Conservation (phyloP, 1,140 invertebrate genomes). For the Drosophila repletoides region DNA sequence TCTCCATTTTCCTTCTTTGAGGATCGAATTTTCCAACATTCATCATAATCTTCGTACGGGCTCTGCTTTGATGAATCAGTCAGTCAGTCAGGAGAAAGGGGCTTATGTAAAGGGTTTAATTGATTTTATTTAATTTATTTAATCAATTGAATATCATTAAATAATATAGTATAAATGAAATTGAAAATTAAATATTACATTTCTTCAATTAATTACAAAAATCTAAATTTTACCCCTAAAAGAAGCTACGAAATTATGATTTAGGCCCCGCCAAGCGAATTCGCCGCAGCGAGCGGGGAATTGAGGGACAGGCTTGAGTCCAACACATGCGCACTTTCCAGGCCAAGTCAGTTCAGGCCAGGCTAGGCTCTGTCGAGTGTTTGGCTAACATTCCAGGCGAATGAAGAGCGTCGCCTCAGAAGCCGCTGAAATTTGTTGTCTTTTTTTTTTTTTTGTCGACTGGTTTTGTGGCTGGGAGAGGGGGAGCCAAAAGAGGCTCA, state of each 20-base stretch:
- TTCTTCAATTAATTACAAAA: too few species aligned
- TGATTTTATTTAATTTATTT: too few species aligned
- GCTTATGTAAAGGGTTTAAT: too few species aligned
- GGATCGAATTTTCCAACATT: too few species aligned
- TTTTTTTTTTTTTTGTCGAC: background rate
- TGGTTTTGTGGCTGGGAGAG: background rate
- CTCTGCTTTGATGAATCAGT: too few species aligned
- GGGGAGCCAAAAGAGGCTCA: background rate
- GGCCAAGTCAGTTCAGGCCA: too few species aligned
- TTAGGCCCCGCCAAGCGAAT: conserved; percentile 29
- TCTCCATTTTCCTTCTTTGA: too few species aligned
- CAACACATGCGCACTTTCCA: conserved; percentile 72
- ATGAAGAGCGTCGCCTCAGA: conserved; percentile 55
- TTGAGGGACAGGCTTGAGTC: conserved; percentile 39
- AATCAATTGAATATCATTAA: too few species aligned
- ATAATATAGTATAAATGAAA: background rate
- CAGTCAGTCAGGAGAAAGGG: too few species aligned
- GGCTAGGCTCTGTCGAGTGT: background rate
- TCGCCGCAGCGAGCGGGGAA: conserved; percentile 58
- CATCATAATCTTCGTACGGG: too few species aligned
- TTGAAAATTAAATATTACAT: background rate
- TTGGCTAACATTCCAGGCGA: conserved; percentile 25
- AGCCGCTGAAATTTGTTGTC: conserved; percentile 8
- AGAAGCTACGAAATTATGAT: too few species aligned
- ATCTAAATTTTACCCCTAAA: too few species aligned